These are phyloP conservation scores for Crotalus tigris DNA, from an alignment of 2,113 vertebrate genomes.

Conservation along the genomic window DNA sequence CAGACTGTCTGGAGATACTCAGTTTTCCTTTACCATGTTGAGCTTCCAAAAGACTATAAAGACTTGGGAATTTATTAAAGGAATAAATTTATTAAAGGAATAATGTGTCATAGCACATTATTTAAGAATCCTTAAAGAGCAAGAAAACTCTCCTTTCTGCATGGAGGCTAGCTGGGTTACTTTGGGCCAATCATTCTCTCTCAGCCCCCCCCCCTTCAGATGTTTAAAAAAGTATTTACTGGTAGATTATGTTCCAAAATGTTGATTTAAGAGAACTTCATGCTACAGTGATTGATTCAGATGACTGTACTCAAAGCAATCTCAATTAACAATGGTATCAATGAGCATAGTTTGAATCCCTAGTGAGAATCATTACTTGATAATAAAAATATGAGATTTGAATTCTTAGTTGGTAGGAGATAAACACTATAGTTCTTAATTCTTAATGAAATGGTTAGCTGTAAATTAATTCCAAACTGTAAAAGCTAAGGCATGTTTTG, in stretches of 20 bases:
- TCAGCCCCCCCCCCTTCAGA: background rate
- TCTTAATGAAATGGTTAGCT: background rate
- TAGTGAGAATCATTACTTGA: background rate
- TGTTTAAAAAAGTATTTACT: background rate
- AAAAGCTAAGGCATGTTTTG: background rate
- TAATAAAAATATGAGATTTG: background rate
- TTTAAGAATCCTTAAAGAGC: background rate
- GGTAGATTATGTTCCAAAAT: background rate
- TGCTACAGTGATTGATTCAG: background rate
- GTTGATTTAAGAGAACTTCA: background rate
- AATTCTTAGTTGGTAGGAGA: background rate
- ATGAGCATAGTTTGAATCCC: background rate
- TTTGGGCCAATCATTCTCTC: background rate
- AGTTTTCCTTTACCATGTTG: background rate
- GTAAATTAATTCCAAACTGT: background rate
- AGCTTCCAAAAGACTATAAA: background rate
- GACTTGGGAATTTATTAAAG: background rate
- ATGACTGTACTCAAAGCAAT: background rate
- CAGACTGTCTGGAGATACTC: background rate
- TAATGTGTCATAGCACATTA: background rate
- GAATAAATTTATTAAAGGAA: background rate
- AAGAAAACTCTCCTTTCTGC: background rate
- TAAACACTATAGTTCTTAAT: background rate
- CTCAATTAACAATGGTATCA: background rate
- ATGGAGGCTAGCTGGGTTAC: background rate